These are phyloP conservation scores for Teinopalpus imperialis DNA, from an alignment of 2,888 invertebrate genomes.

Conservation along the genomic window DNA sequence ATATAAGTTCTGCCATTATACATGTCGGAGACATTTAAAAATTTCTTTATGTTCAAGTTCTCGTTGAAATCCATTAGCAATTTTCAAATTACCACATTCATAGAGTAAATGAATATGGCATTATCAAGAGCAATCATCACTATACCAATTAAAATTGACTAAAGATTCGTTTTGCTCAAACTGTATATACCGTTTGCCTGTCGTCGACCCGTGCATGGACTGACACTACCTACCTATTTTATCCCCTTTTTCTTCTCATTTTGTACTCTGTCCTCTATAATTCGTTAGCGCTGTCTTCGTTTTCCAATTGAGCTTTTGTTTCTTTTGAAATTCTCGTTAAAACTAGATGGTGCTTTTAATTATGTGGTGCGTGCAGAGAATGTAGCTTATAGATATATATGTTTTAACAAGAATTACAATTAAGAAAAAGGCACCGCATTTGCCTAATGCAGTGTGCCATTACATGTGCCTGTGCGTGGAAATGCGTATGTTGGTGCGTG, in stretches of 20 bases:
- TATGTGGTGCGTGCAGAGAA: constrained; percentile 29
- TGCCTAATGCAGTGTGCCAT: constrained; percentile 53
- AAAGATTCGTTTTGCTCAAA: constrained; percentile 48
- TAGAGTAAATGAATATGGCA: constrained; percentile 53
- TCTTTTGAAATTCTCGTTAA: constrained; percentile 26
- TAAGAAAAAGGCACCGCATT: constrained; percentile 40
- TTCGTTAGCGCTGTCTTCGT: constrained; percentile 17
- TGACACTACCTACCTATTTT: constrained; percentile 25
- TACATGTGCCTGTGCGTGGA: constrained; percentile 33
- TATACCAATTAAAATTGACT: constrained; percentile 47
- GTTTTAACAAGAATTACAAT: constrained; percentile 36
- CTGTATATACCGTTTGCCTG: constrained; percentile 28
- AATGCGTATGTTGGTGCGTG: constrained; percentile 37
- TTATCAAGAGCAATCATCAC: constrained; percentile 37
- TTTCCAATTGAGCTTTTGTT: constrained; percentile 24
- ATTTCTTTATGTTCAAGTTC: constrained; percentile 28
- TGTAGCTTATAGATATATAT: constrained; percentile 32
- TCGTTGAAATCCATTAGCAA: constrained; percentile 32
- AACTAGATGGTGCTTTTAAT: constrained; percentile 27
- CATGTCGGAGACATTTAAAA: too few relatives aligned
- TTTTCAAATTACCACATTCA: constrained; percentile 59
- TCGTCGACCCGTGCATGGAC: constrained; percentile 28
- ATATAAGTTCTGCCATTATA: too few relatives aligned
- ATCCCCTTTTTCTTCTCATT: constrained; percentile 22
- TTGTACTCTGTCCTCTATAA: constrained; percentile 19